Base-by-base conservation (phyloP, 2,888 invertebrate genomes). In the Epinotia brunnichana region DNA sequence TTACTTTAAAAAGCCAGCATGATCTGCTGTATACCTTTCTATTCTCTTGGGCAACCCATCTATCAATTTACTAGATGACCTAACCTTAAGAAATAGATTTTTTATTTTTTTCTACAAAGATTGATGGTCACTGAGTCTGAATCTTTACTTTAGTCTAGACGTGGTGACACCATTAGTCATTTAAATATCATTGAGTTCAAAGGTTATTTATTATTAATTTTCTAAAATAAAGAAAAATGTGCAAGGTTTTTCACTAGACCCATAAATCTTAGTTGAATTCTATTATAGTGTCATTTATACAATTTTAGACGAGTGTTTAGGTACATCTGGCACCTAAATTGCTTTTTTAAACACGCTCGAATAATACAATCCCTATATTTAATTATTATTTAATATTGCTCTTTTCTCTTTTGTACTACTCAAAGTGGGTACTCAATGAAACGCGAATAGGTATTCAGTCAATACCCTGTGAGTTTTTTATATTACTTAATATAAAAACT, bases 41-140 rank as follows among this genome's bases (percentile, higher is more conserved):
- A 19, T 54, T 13, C 5, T 35, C 35, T 3, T n/a, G 21, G 54
- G 35, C 10, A 53, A 7, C 3, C 3, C 53, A 71, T 71, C 66
- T 53, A 71, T 71, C 71, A 66, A 66, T 66, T 64, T 60, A 60
- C 44, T 57, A 57, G 39, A 62, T 54, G 29, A 67, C 51, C 59
- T 61, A 60, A 61, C 39, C 60, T 67, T 19, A 35, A 63, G 19
- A 19, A 60, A 53, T 44, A 62, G 13, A 60, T 19, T 53, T 4
- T 53, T 2, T 19, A 2, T 66, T 59, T 60, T 71, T 21, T 39
- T 59, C 11, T 41, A 17, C 60, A 29, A 57, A 60, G 71, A 71
- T 71, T 67, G 60, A 71, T 71, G n/a, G 51, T 44, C 41, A 39
- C n/a, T 2, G 9, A 56, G 19, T 39, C 64, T 39, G 19, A 53